These are phyloP conservation scores for Thecocarcelia acutangulata DNA, from an alignment of 2,888 invertebrate species.

Conservation along the genomic window DNA sequence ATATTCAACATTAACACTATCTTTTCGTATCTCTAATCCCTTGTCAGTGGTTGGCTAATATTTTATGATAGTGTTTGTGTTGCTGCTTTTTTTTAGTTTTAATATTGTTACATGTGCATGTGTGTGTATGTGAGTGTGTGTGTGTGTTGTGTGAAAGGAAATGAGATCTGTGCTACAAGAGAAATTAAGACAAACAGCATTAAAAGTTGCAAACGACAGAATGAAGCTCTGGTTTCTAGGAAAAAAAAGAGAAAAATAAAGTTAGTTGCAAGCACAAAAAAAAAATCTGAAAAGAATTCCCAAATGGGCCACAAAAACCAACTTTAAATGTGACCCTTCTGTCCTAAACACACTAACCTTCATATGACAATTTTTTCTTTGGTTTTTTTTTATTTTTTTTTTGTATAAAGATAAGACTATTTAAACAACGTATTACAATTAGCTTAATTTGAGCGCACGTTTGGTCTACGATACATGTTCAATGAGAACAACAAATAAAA, in stretches of 20 bases:
- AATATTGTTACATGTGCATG: neutral
- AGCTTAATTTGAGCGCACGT: neutral
- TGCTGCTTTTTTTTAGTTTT: neutral
- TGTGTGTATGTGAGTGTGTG: neutral
- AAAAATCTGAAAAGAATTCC: slow-evolving; percentile 47
- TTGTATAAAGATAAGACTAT: slow-evolving; percentile 33
- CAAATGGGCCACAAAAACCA: slow-evolving; percentile 68
- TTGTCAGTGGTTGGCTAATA: slow-evolving; percentile 63
- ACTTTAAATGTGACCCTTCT: slow-evolving; percentile 65
- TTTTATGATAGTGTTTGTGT: slow-evolving; percentile 48
- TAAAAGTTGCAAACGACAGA: slow-evolving; percentile 17
- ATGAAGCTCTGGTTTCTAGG: slow-evolving; percentile 31
- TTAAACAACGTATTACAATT: slow-evolving; percentile 52
- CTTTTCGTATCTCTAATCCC: slow-evolving; percentile 61
- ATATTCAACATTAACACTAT: slow-evolving; percentile 57
- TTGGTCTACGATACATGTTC: neutral
- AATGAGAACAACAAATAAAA: too few relatives aligned
- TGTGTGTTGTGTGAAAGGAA: slow-evolving; percentile 4
- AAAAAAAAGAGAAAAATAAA: neutral
- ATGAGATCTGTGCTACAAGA: slow-evolving; percentile 2
- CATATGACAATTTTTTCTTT: slow-evolving; percentile 38
- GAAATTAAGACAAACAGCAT: slow-evolving; percentile 33
- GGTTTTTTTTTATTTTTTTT: slow-evolving; percentile 5
- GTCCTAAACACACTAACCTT: slow-evolving; percentile 59
- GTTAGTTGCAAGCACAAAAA: neutral